Evolutionary conservation across 1,140 invertebrate species (phyloP).

Genomic region (Papilio xuthus): DNA sequence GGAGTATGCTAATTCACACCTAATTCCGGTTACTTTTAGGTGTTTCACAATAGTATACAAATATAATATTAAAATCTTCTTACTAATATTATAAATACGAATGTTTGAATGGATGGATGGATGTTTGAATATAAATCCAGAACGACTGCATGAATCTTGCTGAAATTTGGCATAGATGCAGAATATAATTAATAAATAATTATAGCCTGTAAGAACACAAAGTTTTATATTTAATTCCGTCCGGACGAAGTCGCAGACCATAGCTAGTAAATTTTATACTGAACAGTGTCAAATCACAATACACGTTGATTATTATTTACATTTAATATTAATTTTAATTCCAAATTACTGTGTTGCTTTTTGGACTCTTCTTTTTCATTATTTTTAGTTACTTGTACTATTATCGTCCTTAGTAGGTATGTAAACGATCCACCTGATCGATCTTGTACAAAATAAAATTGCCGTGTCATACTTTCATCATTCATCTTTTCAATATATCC

Average conservation of each 20-base stretch:
- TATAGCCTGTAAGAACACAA: too few relatives aligned
- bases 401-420: not conserved
- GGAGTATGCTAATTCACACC: conserved; percentile 16
- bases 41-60: not conserved
- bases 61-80: not conserved
- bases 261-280: too few relatives aligned
- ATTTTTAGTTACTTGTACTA: not conserved
- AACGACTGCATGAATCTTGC: too few relatives aligned
- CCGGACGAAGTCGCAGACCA: too few relatives aligned
- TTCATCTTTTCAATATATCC: not conserved
- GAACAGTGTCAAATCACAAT: too few relatives aligned
- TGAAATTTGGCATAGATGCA: too few relatives aligned
- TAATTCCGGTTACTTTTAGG: conserved; percentile 9
- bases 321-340: not conserved
- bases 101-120: too few relatives aligned
- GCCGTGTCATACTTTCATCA: not conserved
- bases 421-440: not conserved
- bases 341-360: not conserved
- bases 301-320: too few relatives aligned
- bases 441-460: not conserved
- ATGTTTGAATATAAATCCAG: too few relatives aligned
- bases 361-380: not conserved
- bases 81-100: too few relatives aligned
- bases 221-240: too few relatives aligned
- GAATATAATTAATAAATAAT: too few relatives aligned